Conservation (phyloP, 2,888 invertebrate species). For the Ormyrus labotus region DNA sequence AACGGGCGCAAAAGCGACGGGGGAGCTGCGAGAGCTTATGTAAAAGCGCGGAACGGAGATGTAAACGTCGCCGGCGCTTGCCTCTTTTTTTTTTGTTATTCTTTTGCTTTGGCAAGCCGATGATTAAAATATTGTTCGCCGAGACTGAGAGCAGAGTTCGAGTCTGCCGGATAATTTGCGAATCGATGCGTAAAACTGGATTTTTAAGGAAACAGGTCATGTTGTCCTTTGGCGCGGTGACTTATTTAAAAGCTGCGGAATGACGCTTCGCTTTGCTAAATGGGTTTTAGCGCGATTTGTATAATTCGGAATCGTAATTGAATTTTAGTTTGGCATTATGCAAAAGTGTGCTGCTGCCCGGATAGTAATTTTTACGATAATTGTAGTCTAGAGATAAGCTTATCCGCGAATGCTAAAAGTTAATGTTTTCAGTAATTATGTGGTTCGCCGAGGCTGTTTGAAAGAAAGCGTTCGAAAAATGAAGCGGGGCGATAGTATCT, state of each 20-base stretch:
- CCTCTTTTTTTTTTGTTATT: too few species aligned
- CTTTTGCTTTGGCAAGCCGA: too few species aligned
- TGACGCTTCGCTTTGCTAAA: background rate
- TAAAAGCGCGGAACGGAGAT: conserved; percentile 11
- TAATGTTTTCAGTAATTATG: background rate
- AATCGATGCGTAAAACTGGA: too few species aligned
- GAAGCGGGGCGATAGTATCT: background rate
- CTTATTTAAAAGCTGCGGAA: background rate
- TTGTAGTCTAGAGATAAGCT: background rate
- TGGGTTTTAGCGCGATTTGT: too few species aligned
- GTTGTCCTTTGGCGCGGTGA: background rate
- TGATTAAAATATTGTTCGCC: too few species aligned
- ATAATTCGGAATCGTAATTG: too few species aligned
- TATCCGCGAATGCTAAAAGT: background rate
- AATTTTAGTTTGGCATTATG: too few species aligned
- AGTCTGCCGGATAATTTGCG: too few species aligned
- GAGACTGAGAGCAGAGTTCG: too few species aligned
- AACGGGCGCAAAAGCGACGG: background rate
- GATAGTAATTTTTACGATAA: background rate
- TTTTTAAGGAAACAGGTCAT: background rate
- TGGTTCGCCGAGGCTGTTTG: too few species aligned
- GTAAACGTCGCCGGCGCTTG: background rate
- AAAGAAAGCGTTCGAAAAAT: background rate
- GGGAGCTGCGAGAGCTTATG: background rate
- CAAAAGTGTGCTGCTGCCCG: too few species aligned